phyloP scores from a whole-genome alignment of 2,888 invertebrate genomes.

The Tipula confusa region DNA sequence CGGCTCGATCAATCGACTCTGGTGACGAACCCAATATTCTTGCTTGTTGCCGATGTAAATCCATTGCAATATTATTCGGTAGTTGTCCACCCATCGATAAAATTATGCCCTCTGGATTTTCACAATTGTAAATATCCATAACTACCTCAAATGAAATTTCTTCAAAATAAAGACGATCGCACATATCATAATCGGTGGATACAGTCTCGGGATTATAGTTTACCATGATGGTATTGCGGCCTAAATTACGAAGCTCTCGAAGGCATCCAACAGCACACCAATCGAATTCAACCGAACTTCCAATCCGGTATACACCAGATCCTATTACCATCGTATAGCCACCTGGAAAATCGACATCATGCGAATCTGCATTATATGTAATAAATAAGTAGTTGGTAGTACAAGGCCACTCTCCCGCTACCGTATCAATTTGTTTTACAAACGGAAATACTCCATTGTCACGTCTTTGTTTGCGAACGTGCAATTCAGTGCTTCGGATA shows the following conservation, averaged over 20 bases:
- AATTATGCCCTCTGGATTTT: constrained; percentile 91
- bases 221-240: constrained; percentile 92
- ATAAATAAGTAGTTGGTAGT: constrained; percentile 97
- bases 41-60: constrained; percentile 85
- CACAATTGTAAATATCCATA: constrained; percentile 95
- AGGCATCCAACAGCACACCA: constrained; percentile 99
- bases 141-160: constrained; percentile 98
- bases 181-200: constrained; percentile 99
- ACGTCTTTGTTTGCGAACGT: constrained; percentile 69
- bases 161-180: constrained; percentile 96
- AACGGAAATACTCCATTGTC: constrained; percentile 74
- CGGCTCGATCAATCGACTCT: constrained; percentile 94
- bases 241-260: constrained; percentile 80
- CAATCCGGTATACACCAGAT: constrained; percentile 94
- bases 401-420: constrained; percentile 99
- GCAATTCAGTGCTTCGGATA: constrained; percentile 82
- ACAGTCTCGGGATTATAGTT: constrained; percentile 99
- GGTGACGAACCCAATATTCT: constrained; percentile 92
- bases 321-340: constrained; percentile 85
- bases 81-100: constrained; percentile 97
- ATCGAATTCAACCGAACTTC: constrained; percentile 99
- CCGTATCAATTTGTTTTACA: constrained; percentile 98
- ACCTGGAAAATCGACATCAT: constrained; percentile 79
- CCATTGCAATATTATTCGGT: constrained; percentile 99
- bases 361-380: constrained; percentile 84